These are phyloP conservation scores for Cheilosia urbana DNA, from an alignment of 2,888 invertebrate species.

Conservation along the genomic window DNA sequence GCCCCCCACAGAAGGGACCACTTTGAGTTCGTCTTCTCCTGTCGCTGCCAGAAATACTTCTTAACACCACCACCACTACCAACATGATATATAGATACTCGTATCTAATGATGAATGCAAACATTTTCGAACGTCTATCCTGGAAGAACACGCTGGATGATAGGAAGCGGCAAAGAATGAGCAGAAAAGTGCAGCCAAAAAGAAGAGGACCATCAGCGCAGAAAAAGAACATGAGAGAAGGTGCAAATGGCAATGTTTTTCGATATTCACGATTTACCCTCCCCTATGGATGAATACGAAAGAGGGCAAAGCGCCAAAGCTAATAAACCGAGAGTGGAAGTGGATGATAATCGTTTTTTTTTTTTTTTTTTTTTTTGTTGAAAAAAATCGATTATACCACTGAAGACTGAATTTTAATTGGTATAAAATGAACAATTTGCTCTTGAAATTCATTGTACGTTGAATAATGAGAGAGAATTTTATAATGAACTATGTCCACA, in stretches of 20 bases:
- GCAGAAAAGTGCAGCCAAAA: not conserved
- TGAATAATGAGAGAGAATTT: not conserved
- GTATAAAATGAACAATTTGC: constrained; percentile 37
- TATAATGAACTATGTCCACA: not conserved
- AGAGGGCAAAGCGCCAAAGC: constrained; percentile 5
- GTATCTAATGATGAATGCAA: constrained; percentile 48
- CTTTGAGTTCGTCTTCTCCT: constrained; percentile 10
- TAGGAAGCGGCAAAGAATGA: constrained; percentile 4
- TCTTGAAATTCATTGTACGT: constrained; percentile 1
- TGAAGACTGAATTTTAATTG: too few species aligned
- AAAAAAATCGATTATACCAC: constrained; percentile 52
- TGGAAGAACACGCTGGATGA: not conserved
- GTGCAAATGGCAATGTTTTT: constrained; percentile 16
- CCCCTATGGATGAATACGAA: constrained; percentile 1
- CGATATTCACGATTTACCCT: not conserved
- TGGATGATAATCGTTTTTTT: not conserved
- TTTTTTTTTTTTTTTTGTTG: not conserved
- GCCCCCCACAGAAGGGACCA: not conserved
- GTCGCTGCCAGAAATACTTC: constrained; percentile 23
- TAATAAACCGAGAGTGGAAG: not conserved
- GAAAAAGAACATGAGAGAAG: not conserved
- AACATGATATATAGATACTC: not conserved
- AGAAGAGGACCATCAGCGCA: not conserved
- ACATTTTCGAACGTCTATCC: constrained; percentile 29
- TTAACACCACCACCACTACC: constrained; percentile 17